These are phyloP conservation scores for Pollachius pollachius DNA, from an alignment of 2,113 vertebrate genomes.

Conservation along the genomic window DNA sequence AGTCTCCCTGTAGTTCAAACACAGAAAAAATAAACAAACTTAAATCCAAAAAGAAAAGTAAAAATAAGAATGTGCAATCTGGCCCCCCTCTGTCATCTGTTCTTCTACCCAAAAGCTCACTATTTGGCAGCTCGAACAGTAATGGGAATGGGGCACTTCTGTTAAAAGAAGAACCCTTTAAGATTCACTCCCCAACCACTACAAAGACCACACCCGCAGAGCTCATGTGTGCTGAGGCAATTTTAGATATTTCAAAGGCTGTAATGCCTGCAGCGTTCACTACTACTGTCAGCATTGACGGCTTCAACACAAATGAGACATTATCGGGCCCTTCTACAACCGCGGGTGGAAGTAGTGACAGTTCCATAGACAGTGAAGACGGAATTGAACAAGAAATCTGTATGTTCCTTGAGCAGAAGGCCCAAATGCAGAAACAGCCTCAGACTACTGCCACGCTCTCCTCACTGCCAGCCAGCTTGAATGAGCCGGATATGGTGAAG, in stretches of 20 bases:
- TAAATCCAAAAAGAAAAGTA: conserved; percentile 65
- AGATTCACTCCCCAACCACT: conserved; percentile 33
- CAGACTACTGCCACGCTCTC: conserved; percentile 21
- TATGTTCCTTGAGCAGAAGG: conserved; percentile 88
- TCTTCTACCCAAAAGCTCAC: conserved; percentile 20
- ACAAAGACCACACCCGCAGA: conserved; percentile 85
- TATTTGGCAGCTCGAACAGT: conserved; percentile 25
- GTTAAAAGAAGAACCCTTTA: conserved; percentile 37
- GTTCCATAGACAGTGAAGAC: conserved; percentile 89
- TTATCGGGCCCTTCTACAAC: conserved; percentile 31
- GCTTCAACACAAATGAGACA: conserved; percentile 31
- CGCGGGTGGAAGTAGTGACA: conserved; percentile 74
- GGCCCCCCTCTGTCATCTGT: not conserved
- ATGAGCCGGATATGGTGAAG: conserved; percentile 39
- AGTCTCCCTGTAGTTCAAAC: conserved; percentile 32
- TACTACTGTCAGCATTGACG: conserved; percentile 32
- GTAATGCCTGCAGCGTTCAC: conserved; percentile 80
- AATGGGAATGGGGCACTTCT: conserved; percentile 52
- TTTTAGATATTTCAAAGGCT: conserved; percentile 94
- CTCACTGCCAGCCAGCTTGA: conserved; percentile 6
- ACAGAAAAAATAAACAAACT: conserved; percentile 54
- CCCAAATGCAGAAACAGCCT: conserved; percentile 74
- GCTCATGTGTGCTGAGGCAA: conserved; percentile 94
- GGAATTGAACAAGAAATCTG: conserved; percentile 94
- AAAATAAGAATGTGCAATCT: conserved; percentile 47